phyloP scores from a whole-genome alignment of 2,797 vertebrate species.

The Megaceryle alcyon region DNA sequence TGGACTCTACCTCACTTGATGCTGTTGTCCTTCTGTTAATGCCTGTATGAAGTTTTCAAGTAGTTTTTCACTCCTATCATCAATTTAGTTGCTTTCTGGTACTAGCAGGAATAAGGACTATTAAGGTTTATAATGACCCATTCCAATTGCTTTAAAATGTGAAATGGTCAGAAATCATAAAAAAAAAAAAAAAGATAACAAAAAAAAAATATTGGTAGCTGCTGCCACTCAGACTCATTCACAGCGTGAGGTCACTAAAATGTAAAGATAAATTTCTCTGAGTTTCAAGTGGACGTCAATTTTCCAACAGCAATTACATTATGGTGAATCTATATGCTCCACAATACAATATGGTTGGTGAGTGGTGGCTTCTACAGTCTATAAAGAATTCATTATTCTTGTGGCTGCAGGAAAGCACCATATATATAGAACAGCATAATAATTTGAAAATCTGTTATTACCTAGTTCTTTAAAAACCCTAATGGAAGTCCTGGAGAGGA shows the following conservation, averaged over 20 bases:
- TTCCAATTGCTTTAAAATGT: background rate
- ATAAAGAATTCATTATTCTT: constrained; percentile 41
- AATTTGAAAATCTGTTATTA: background rate
- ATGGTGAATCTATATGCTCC: constrained; percentile 11
- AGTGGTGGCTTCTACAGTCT: background rate
- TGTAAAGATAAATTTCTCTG: background rate
- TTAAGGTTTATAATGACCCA: background rate
- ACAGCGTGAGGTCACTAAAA: background rate
- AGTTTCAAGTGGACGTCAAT: constrained; percentile 48
- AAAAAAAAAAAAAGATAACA: background rate
- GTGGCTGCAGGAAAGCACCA: background rate
- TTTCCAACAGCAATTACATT: constrained; percentile 30
- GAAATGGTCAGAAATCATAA: background rate
- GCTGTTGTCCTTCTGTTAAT: background rate
- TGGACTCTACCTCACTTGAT: background rate
- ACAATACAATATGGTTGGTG: background rate
- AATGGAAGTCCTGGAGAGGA: background rate
- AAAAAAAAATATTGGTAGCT: background rate
- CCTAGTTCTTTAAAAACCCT: background rate
- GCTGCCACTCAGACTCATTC: background rate
- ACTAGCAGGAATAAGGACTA: background rate
- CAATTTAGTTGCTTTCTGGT: background rate
- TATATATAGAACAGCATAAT: background rate
- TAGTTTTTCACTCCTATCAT: background rate
- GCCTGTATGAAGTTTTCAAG: background rate